Evolutionary conservation across 2,797 vertebrate genomes (phyloP).

Genomic region (Coranthus polyacanthus): DNA sequence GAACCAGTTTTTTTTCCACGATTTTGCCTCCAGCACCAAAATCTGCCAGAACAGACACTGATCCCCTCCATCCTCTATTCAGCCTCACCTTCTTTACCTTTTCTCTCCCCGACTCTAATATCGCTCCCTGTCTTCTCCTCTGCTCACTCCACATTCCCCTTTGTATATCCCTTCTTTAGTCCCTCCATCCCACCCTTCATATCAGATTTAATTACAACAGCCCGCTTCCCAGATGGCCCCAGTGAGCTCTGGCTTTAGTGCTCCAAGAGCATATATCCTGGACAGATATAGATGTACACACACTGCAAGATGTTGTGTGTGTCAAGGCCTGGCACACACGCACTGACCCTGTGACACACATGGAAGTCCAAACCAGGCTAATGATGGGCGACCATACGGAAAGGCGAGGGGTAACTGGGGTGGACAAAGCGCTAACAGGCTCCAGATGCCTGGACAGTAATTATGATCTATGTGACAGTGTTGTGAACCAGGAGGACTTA

Average conservation of each 20-base stretch:
- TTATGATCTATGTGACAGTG: conserved; percentile 35
- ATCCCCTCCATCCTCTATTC: conserved; percentile 6
- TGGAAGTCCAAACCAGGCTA: conserved; percentile 47
- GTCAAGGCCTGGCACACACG: conserved; percentile 15
- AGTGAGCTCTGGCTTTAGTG: conserved; percentile 59
- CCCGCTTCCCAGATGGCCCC: conserved; percentile 77
- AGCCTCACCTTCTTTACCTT: conserved; percentile 14
- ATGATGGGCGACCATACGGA: conserved; percentile 59
- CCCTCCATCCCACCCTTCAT: conserved; percentile 41
- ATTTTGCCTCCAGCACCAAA: conserved; percentile 35
- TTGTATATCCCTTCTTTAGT: conserved; percentile 16
- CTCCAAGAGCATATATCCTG: conserved; percentile 64
- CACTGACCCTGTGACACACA: conserved; percentile 45
- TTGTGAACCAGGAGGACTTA: conserved; percentile 9
- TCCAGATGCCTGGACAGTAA: conserved; percentile 19
- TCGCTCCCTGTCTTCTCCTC: conserved; percentile 7
- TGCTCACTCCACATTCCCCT: conserved; percentile 14
- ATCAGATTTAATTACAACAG: conserved; percentile 77
- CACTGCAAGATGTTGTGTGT: conserved; percentile 41
- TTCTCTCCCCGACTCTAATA: conserved; percentile 13
- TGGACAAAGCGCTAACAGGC: conserved; percentile 35
- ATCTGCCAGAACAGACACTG: conserved; percentile 23
- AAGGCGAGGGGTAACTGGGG: conserved; percentile 38
- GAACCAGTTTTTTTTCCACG: conserved; percentile 35
- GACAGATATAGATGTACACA: conserved; percentile 63